Evolutionary conservation across 2,888 invertebrate species (phyloP).

Genomic region (Phymatocera aterrima): DNA sequence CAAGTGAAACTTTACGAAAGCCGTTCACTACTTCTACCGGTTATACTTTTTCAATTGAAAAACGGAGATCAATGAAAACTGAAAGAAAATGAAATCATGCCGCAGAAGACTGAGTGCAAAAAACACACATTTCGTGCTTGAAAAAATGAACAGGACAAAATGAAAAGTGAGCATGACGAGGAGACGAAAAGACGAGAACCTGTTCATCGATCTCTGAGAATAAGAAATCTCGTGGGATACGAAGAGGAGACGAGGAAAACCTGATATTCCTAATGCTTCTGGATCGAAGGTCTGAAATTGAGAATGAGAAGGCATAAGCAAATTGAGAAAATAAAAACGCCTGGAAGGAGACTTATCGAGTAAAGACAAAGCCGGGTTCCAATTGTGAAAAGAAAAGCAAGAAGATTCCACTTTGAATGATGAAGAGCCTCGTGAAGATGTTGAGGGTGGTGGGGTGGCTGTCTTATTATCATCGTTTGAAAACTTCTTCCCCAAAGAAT

Average conservation of each 20-base stretch:
- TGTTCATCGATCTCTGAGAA: too few relatives aligned
- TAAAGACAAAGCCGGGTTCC: background rate
- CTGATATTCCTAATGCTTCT: too few relatives aligned
- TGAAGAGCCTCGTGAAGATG: conserved; percentile 11
- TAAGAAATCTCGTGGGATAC: too few relatives aligned
- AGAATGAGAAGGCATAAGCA: background rate
- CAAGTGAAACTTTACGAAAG: background rate
- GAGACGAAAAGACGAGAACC: too few relatives aligned
- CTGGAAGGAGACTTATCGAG: background rate
- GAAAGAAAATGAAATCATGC: too few relatives aligned
- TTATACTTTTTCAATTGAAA: too few relatives aligned
- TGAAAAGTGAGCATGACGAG: too few relatives aligned
- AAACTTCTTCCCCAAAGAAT: background rate
- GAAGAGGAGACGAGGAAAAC: too few relatives aligned
- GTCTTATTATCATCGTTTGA: background rate
- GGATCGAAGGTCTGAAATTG: background rate
- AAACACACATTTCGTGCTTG: too few relatives aligned
- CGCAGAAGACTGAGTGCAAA: too few relatives aligned
- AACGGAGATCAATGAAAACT: too few relatives aligned
- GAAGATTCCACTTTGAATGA: conserved; percentile 4
- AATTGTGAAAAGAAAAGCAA: background rate
- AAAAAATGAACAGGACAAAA: too few relatives aligned
- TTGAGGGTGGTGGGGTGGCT: background rate
- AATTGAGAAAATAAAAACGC: background rate
- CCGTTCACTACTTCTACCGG: background rate